These are phyloP conservation scores for Calypte anna DNA, from an alignment of 2,113 vertebrate genomes.

Conservation along the genomic window DNA sequence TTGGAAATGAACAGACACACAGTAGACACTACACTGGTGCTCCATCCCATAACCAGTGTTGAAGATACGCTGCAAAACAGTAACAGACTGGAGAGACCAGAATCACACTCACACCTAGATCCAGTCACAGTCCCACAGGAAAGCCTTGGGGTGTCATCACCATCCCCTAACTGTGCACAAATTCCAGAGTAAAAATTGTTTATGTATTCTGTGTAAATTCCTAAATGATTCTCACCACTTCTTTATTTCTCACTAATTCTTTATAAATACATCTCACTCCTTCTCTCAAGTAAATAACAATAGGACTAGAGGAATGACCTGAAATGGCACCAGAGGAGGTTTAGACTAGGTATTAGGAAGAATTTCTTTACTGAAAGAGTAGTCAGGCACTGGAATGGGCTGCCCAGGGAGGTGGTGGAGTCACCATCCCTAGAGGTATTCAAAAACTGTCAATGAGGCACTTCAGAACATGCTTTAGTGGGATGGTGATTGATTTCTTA, in stretches of 20 bases:
- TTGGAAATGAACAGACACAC: neutral
- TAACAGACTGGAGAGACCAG: fast-evolving
- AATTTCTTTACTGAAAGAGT: too few species aligned
- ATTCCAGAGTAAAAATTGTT: neutral
- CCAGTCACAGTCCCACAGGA: neutral
- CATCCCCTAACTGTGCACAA: neutral
- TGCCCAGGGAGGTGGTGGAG: too few species aligned
- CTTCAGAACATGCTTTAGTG: too few species aligned
- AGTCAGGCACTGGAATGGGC: too few species aligned
- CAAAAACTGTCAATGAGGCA: too few species aligned
- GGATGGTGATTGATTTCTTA: too few species aligned
- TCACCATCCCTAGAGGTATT: too few species aligned
- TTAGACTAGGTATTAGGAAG: too few species aligned
- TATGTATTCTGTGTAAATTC: neutral
- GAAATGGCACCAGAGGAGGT: too few species aligned
- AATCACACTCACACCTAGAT: neutral
- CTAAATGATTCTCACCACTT: neutral
- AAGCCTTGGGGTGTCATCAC: neutral
- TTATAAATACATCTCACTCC: neutral
- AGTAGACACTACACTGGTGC: fast-evolving
- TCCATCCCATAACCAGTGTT: fast-evolving
- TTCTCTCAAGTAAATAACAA: too few species aligned
- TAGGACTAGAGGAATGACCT: too few species aligned
- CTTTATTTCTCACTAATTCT: neutral
- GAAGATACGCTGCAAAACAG: neutral